These are phyloP conservation scores for Eciton burchellii DNA, from an alignment of 1,140 invertebrate genomes.

Conservation along the genomic window DNA sequence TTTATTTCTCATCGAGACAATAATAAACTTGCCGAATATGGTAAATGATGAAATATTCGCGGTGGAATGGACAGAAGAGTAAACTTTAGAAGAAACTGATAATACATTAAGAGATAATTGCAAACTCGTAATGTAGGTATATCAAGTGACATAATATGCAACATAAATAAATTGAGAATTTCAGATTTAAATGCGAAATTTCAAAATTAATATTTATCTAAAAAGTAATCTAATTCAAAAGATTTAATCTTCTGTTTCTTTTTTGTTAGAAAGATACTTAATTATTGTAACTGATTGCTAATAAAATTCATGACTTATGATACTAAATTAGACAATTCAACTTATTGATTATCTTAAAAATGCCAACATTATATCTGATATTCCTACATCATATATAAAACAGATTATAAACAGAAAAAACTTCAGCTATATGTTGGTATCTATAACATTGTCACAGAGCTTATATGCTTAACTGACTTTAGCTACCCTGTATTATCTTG, in stretches of 20 bases:
- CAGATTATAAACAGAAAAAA: slow-evolving; percentile 64
- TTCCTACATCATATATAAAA: slow-evolving; percentile 43
- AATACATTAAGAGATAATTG: not conserved
- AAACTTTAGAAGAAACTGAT: not conserved
- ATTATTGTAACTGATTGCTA: no score
- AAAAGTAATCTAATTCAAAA: not conserved
- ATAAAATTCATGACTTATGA: no score
- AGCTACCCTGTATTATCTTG: slow-evolving; percentile 84
- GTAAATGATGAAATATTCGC: slow-evolving; percentile 50
- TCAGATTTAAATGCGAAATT: not conserved
- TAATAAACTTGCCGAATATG: slow-evolving; percentile 62
- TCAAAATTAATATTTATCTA: not conserved
- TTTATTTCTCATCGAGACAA: slow-evolving; percentile 70
- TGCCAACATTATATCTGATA: slow-evolving; percentile 24
- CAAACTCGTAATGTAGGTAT: slow-evolving; percentile 16
- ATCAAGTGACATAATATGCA: slow-evolving; percentile 19
- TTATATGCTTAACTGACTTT: slow-evolving; percentile 82
- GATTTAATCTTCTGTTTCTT: not conserved
- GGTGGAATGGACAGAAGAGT: slow-evolving; percentile 13
- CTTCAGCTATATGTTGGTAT: slow-evolving; percentile 75
- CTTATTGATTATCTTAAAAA: not conserved
- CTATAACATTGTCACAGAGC: slow-evolving; percentile 74
- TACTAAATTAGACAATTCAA: no score
- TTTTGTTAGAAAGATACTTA: not conserved
- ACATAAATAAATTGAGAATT: not conserved